Evolutionary conservation across 1,140 invertebrate species (phyloP).

Genomic region (Xylocopa sonorina): DNA sequence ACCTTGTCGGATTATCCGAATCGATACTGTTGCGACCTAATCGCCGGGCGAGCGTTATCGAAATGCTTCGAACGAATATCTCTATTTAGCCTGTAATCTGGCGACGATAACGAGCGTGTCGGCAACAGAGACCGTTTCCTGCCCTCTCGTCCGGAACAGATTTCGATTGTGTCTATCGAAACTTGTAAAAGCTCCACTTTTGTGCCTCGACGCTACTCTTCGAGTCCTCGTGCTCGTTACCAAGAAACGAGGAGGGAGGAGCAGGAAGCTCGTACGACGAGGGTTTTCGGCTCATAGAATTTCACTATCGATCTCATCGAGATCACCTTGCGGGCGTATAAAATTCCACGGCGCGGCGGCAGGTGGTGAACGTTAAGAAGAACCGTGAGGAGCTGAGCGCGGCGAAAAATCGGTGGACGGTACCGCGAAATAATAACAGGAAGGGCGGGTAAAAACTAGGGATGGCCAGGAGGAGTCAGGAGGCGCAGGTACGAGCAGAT

Average conservation of each 20-base stretch:
- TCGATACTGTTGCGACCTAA: slow-evolving; percentile 34
- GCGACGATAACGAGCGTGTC: slow-evolving; percentile 28
- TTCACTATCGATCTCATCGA: slow-evolving; percentile 37
- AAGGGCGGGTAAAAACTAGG: slow-evolving; percentile 25
- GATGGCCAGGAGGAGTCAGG: slow-evolving; percentile 10
- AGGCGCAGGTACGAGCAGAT: slow-evolving; percentile 57
- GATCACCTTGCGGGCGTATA: slow-evolving; percentile 45
- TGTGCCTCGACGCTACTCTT: too few relatives aligned
- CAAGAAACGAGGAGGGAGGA: not conserved
- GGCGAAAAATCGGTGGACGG: slow-evolving; percentile 24
- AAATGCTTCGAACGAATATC: slow-evolving; percentile 42
- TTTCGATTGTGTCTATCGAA: too few relatives aligned
- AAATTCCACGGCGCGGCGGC: slow-evolving; percentile 30
- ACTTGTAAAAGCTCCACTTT: too few relatives aligned
- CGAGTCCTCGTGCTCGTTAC: too few relatives aligned
- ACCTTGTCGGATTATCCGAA: slow-evolving; percentile 49
- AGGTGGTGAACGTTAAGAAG: slow-evolving; percentile 51
- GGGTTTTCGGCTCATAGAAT: slow-evolving; percentile 18
- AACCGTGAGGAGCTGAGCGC: slow-evolving; percentile 9
- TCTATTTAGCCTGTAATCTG: slow-evolving; percentile 27
- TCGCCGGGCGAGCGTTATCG: slow-evolving; percentile 36
- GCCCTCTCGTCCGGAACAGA: not conserved
- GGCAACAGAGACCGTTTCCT: not conserved
- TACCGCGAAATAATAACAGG: slow-evolving; percentile 55
- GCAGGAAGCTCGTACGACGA: not conserved